phyloP scores from a whole-genome alignment of 1,140 invertebrate species.

The Cyphomyrmex costatus region DNA sequence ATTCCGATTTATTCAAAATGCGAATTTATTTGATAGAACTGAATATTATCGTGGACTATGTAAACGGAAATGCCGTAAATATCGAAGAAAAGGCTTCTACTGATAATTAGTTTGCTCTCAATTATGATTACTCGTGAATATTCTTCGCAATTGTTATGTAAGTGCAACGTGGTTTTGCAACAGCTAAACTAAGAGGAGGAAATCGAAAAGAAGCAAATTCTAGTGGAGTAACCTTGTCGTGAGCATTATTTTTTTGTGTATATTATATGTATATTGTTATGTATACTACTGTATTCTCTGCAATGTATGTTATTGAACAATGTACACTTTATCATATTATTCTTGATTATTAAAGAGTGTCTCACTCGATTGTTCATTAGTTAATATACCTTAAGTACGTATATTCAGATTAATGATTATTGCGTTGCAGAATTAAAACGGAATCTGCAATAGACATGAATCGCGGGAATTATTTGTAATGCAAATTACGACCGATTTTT shows the following conservation, averaged over 20 bases:
- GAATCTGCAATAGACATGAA: constrained; percentile 11
- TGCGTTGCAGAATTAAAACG: constrained; percentile 2
- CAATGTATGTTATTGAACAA: constrained; percentile 5
- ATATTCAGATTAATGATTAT: constrained; percentile 15
- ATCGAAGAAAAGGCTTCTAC: background rate
- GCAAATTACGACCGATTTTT: constrained; percentile 30
- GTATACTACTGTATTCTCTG: background rate
- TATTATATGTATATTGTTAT: background rate
- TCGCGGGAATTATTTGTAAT: constrained; percentile 11
- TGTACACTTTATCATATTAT: background rate
- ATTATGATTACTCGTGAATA: background rate
- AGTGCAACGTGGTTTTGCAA: background rate
- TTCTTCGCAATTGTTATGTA: background rate
- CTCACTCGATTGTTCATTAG: constrained; percentile 4
- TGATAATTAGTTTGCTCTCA: background rate
- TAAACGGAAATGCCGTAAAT: background rate
- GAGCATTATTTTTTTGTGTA: background rate
- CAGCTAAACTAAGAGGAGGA: background rate
- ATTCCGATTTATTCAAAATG: background rate
- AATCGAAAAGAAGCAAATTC: background rate
- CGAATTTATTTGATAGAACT: background rate
- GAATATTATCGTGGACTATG: background rate
- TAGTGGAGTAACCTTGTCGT: background rate
- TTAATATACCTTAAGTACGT: constrained; percentile 18
- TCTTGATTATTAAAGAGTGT: background rate